Evolutionary conservation across 35 echinoderm and acorn worm species (phyloP), one percentile per base, ranked within the genome.

Genomic region (Apostichopus parvimensis): DNA sequence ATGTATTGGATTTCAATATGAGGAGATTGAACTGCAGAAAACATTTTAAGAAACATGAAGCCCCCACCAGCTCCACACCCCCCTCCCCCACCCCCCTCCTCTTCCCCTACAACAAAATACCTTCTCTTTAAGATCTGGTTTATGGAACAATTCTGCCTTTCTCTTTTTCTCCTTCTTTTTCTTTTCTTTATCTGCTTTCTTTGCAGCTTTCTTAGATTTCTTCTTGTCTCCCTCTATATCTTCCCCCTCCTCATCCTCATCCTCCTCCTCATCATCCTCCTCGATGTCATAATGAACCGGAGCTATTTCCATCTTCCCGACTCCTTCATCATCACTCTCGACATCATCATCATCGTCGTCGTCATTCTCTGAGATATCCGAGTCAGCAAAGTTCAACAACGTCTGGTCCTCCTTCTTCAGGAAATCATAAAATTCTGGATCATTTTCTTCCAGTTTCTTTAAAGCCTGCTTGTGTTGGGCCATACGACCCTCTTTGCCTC

Each of bases 381-480:
- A 94, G 25, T 94, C 92, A n/a, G 92, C 95, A 92, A 99, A 99
- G 25, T 94, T 83, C 53, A 99, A 70, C n/a, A 99, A 88, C 8
- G 87, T 89, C 71, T 94, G 85, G 60, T 99, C 97, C 60, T 99
- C 94, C 53, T 96, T 92, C 80, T 96, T 87, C 54, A 99, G 66
- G 71, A 99, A 99, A 76, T 96, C 62, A 73, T 94, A 99, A 90
- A 99, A 99, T 25, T 99, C 97, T 10, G 97, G 97, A 60, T 99
- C 97, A 24, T 84, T 87, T n/a, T 94, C 93, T 73, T 95, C 88
- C 7, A 99, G 84, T 12, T 93, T 99, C 72, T 99, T 87, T n/a
- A 99, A 7, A 0, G 93, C 87, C 56, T 99, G 59, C 76, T 94
- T 99, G 95, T 99, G 97, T 57, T 96, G 80, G 5, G 75, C 24